A percentile compares a stretch with the other conserved stretches of the same genome.
Evolutionary conservation across 2,113 vertebrate species (phyloP).

Genomic region (Syrmaticus mikado): DNA sequence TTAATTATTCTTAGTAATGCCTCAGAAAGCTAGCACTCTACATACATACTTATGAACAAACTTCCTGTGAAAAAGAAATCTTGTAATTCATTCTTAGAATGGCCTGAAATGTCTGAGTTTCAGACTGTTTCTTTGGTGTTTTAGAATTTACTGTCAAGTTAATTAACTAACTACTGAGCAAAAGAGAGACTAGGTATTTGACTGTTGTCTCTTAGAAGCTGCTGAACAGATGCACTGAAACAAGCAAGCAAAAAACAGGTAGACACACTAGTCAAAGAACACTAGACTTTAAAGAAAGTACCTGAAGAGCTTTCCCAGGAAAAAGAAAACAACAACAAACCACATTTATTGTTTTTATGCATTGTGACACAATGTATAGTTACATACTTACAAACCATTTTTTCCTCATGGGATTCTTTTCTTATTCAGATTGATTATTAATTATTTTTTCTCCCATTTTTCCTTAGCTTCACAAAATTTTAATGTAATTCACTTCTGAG

Average conservation of each 20-base stretch:
- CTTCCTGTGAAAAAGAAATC: background rate
- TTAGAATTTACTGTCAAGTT: constrained; percentile 9
- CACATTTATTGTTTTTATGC: background rate
- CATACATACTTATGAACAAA: background rate
- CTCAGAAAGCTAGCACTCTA: background rate
- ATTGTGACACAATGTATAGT: background rate
- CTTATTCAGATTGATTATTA: background rate
- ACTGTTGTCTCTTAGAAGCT: background rate
- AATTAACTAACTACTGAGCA: background rate
- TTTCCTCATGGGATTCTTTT: background rate
- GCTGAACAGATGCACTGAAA: background rate
- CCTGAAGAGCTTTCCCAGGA: background rate
- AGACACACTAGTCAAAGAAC: background rate
- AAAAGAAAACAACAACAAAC: background rate
- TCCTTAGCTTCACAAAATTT: background rate
- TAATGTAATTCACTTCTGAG: background rate
- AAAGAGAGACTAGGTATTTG: background rate
- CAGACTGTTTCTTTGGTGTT: background rate
- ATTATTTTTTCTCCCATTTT: background rate
- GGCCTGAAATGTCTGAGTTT: constrained; percentile 7
- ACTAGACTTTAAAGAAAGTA: background rate
- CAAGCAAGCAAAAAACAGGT: background rate
- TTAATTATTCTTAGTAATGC: constrained; percentile 30
- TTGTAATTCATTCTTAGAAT: background rate
- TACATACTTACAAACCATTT: background rate